Percentiles rank a stretch among this genome's conserved stretches.
These are phyloP conservation scores for Capreolus pygargus DNA, from an alignment of 2,113 vertebrate species.

Conservation along the genomic window DNA sequence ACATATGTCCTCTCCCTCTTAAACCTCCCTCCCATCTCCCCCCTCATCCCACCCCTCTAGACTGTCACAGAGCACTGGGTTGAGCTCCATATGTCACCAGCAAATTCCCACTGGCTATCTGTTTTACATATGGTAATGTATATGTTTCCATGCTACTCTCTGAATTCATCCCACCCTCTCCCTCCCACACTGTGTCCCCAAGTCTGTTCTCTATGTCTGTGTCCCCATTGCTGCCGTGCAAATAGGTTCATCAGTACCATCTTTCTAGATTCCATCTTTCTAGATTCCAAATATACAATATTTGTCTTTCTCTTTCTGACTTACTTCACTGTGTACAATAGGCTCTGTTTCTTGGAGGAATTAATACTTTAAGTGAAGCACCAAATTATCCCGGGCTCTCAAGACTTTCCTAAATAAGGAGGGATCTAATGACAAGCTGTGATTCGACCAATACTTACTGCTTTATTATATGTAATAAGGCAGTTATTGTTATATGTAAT, in stretches of 20 bases:
- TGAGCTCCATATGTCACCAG: not conserved
- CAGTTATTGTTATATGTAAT: not conserved
- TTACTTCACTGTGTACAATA: not conserved
- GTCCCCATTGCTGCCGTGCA: not conserved
- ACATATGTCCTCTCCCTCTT: not conserved
- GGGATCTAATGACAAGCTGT: not conserved
- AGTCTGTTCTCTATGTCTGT: not conserved
- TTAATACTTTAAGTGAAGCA: not conserved
- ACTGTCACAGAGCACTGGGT: not conserved
- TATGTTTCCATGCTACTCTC: not conserved
- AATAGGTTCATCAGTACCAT: not conserved
- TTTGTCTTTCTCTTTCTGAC: not conserved
- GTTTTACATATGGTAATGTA: fast-evolving
- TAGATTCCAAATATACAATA: not conserved
- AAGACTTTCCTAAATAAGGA: not conserved
- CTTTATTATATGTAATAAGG: not conserved
- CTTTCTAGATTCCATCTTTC: not conserved
- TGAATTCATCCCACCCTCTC: not conserved
- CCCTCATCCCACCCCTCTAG: not conserved
- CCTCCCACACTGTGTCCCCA: not conserved
- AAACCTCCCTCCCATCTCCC: not conserved
- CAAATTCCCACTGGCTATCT: not conserved
- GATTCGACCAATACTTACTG: not conserved
- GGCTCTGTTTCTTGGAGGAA: not conserved
- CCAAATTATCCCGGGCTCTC: not conserved